phyloP scores from a whole-genome alignment of 2,888 invertebrate species.

The Subacronicta megacephala region DNA sequence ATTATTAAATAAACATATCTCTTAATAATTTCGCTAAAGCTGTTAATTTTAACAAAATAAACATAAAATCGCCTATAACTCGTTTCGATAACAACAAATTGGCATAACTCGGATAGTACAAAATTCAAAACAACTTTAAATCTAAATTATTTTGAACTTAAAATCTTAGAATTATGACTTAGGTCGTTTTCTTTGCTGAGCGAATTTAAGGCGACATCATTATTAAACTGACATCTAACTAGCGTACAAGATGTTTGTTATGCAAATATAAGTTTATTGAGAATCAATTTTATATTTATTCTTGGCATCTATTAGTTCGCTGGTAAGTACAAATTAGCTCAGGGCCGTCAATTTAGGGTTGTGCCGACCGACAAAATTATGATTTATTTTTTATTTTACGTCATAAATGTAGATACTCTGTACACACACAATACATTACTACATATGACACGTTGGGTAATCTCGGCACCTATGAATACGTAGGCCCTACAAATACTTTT shows the following conservation, averaged over 20 bases:
- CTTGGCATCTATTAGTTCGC: conserved; percentile 36
- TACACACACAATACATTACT: no score
- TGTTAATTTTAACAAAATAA: conserved; percentile 29
- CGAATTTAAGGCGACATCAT: conserved; percentile 4
- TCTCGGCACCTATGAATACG: no score
- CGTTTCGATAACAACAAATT: conserved; percentile 1
- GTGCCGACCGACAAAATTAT: conserved; percentile 5
- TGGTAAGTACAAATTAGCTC: conserved; percentile 61
- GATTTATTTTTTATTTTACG: no score
- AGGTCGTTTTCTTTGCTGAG: background rate
- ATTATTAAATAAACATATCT: conserved; percentile 35
- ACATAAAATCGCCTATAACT: conserved; percentile 25
- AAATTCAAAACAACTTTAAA: background rate
- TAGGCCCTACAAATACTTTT: no score
- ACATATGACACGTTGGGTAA: no score
- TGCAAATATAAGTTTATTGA: conserved; percentile 43
- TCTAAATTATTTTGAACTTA: background rate
- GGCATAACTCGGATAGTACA: conserved; percentile 2
- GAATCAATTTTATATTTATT: conserved; percentile 39
- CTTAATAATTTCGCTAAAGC: conserved; percentile 6
- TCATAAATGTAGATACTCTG: no score
- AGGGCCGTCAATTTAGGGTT: conserved; percentile 53
- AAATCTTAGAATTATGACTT: background rate
- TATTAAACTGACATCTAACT: conserved; percentile 33
- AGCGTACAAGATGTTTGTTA: conserved; percentile 24